Percentiles rank a stretch among this genome's conserved stretches.
These are phyloP conservation scores for Tetropium fuscum DNA, from an alignment of 2,888 invertebrate species.

Conservation along the genomic window DNA sequence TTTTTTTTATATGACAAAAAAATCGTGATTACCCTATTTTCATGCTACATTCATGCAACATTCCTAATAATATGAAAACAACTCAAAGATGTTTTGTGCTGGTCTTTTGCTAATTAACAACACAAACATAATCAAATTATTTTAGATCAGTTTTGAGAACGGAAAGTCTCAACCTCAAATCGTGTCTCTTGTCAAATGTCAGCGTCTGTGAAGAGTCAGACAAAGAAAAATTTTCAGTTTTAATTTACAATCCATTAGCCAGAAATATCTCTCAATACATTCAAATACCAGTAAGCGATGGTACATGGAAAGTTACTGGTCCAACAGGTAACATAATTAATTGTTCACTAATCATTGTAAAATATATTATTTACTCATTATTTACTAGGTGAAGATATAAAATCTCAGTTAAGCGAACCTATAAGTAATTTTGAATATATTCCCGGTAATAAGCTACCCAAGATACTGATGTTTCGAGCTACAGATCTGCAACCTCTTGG, in stretches of 20 bases:
- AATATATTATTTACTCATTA: background rate
- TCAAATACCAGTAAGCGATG: slow-evolving; percentile 67
- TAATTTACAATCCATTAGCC: slow-evolving; percentile 75
- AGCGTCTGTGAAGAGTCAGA: slow-evolving; percentile 68
- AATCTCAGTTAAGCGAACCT: slow-evolving; percentile 36
- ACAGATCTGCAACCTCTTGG: slow-evolving; percentile 37
- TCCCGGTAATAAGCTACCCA: slow-evolving; percentile 2
- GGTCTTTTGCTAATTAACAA: no score
- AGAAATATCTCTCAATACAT: slow-evolving; percentile 68
- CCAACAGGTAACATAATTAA: slow-evolving; percentile 12
- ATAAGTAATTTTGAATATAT: slow-evolving; percentile 38
- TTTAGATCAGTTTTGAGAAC: slow-evolving; percentile 2
- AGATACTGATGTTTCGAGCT: slow-evolving; percentile 34
- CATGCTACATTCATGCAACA: no score
- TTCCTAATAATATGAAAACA: no score
- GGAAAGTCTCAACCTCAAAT: slow-evolving; percentile 53
- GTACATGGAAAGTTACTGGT: slow-evolving; percentile 34
- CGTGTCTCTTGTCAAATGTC: slow-evolving; percentile 73
- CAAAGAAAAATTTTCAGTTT: slow-evolving; percentile 62
- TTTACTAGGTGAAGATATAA: slow-evolving; percentile 27
- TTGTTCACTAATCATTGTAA: background rate
- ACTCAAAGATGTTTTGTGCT: no score
- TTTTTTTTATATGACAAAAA: no score
- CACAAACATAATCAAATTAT: no score
- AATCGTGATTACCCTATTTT: no score